These are phyloP conservation scores for Gallinago paraguaiae DNA, from an alignment of 2,113 vertebrate species.

Conservation along the genomic window DNA sequence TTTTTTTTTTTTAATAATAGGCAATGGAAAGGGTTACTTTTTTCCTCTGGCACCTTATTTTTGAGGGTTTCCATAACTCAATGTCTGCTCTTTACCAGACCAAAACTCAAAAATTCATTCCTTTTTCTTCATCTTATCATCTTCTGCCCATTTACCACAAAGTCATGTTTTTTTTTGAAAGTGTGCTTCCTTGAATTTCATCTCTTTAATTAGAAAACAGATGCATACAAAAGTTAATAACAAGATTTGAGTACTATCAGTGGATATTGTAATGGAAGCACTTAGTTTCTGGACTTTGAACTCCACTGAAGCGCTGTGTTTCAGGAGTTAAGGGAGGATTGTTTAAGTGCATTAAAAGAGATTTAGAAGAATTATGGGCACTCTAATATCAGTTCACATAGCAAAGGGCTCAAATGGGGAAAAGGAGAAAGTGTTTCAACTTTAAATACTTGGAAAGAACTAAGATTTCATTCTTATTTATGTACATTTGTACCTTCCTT, in stretches of 20 bases:
- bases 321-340: neutral
- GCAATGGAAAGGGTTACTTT: neutral
- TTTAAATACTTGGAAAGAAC: neutral
- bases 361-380: neutral
- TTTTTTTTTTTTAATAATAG: neutral
- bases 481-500: neutral
- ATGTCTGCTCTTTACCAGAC: neutral
- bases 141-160: neutral
- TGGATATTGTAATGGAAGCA: neutral
- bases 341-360: neutral
- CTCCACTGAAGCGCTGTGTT: neutral
- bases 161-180: neutral
- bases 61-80: neutral
- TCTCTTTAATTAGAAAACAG: neutral
- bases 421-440: neutral
- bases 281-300: neutral
- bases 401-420: neutral
- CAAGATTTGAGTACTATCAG: neutral
- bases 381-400: neutral
- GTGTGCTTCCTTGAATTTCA: neutral
- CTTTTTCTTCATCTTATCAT: neutral
- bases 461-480: neutral
- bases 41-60: neutral
- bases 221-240: neutral
- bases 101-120: neutral